Evolutionary conservation across 2,888 invertebrate genomes (phyloP).

Genomic region (Neocrepidodera transversa): DNA sequence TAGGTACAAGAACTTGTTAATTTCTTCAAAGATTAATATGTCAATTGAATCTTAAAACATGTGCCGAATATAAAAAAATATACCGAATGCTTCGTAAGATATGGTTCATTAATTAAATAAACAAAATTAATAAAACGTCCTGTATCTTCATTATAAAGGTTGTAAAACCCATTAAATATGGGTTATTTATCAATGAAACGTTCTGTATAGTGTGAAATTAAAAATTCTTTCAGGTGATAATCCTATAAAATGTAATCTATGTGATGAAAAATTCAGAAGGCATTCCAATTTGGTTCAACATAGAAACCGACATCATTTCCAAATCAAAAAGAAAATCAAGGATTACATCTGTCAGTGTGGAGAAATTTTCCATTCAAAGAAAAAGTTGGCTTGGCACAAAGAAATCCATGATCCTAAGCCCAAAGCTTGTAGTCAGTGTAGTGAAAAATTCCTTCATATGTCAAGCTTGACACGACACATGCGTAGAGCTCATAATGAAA

Average conservation of each 20-base stretch:
- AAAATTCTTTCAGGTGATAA: conserved; percentile 65
- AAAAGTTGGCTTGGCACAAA: conserved; percentile 85
- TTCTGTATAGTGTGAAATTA: no score
- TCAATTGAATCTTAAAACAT: no score
- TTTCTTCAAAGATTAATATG: no score
- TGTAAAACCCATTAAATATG: no score
- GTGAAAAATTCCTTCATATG: conserved; percentile 85
- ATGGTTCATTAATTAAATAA: no score
- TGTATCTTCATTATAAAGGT: no score
- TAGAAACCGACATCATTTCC: conserved; percentile 78
- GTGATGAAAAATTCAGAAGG: conserved; percentile 80
- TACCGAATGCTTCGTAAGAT: no score
- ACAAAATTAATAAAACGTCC: no score
- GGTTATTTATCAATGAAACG: no score
- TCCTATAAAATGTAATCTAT: conserved; percentile 81
- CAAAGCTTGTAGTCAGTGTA: conserved; percentile 84
- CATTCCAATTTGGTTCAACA: conserved; percentile 88
- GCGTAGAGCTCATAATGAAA: conserved; percentile 79
- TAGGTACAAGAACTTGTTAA: no score
- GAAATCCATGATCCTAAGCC: conserved; percentile 83
- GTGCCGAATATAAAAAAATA: no score
- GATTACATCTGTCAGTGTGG: conserved; percentile 68
- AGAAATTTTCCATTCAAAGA: conserved; percentile 81
- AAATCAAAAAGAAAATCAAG: conserved; percentile 72
- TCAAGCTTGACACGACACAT: conserved; percentile 85